Evolutionary conservation across 2,113 vertebrate genomes (phyloP).

Genomic region (Heterocephalus glaber): DNA sequence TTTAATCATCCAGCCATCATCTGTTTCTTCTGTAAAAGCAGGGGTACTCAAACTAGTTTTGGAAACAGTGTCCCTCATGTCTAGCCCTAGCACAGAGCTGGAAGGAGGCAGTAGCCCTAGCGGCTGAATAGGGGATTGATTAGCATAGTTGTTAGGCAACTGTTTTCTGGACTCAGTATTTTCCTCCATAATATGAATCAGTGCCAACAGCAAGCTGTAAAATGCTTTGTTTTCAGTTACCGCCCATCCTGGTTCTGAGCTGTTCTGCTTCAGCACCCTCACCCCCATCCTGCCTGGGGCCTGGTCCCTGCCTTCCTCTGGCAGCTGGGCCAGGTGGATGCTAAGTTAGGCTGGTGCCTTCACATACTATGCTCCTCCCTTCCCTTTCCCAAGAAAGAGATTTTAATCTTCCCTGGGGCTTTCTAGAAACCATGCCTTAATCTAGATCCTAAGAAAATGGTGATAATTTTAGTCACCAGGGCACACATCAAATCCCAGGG

Average conservation of each 20-base stretch:
- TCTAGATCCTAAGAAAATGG: constrained; percentile 15
- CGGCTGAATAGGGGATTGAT: not conserved
- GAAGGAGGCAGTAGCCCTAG: not conserved
- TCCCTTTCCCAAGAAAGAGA: constrained; percentile 3
- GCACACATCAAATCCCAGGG: not conserved
- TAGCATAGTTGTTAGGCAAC: not conserved
- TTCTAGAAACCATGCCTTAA: constrained; percentile 56
- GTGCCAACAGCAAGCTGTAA: constrained; percentile 67
- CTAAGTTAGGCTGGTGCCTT: not conserved
- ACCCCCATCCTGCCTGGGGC: not conserved
- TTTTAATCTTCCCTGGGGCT: constrained; percentile 12
- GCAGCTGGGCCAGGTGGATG: not conserved
- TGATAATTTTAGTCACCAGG: not conserved
- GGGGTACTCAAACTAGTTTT: not conserved
- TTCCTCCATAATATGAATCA: not conserved
- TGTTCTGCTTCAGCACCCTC: not conserved
- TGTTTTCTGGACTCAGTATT: constrained; percentile 18
- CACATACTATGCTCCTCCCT: not conserved
- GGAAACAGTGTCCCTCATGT: not conserved
- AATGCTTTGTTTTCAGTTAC: constrained; percentile 61
- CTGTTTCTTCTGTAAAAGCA: not conserved
- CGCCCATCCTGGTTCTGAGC: constrained; percentile 12
- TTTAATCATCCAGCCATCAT: not conserved
- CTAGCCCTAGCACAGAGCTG: not conserved
- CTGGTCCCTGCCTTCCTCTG: constrained; percentile 61